Evolutionary conservation across 2,113 vertebrate species (phyloP).

Genomic region (Pampusana beccarii): DNA sequence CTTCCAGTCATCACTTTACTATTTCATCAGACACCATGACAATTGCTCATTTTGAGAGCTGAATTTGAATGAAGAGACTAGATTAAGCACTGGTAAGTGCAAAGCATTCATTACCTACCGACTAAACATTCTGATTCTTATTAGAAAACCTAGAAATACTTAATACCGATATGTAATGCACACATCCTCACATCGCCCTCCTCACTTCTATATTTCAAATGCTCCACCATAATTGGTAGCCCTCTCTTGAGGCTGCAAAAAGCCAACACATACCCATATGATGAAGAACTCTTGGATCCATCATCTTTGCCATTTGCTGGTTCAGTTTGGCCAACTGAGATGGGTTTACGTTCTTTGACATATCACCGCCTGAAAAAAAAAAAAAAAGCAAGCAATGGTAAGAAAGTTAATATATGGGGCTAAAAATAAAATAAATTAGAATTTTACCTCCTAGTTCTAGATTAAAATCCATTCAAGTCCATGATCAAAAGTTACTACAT

Average conservation of each 20-base stretch:
- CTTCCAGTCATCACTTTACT: background rate
- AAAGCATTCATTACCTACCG: background rate
- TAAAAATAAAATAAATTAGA: background rate
- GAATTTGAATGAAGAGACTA: background rate
- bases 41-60: background rate
- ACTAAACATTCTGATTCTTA: background rate
- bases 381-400: background rate
- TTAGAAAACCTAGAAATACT: background rate
- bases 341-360: slow-evolving; percentile 99
- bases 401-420: background rate
- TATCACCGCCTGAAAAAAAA: slow-evolving; percentile 88
- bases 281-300: slow-evolving; percentile 98
- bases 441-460: background rate
- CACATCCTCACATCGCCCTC: background rate
- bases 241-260: background rate
- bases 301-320: slow-evolving; percentile 99
- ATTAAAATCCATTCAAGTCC: background rate
- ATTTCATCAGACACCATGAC: background rate
- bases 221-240: background rate
- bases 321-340: slow-evolving; percentile 98
- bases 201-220: background rate
- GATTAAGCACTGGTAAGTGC: background rate
- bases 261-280: slow-evolving; percentile 90
- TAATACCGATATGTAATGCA: background rate
- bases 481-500: background rate